Evolutionary conservation across 92 coral and sea anemone species (phyloP).

Genomic region (Zoanthus sansibaricus): DNA sequence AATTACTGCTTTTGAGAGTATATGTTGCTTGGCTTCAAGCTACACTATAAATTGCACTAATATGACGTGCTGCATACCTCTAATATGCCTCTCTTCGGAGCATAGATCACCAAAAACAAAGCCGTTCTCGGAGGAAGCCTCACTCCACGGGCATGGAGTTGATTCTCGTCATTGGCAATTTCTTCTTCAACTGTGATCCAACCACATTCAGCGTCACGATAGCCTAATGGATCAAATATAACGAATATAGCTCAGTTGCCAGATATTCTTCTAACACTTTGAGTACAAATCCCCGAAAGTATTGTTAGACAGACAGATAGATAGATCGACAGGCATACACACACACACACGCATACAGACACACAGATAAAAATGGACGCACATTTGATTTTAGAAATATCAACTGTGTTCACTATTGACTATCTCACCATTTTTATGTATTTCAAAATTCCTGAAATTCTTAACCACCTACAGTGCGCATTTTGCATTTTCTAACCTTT

Average conservation of each 20-base stretch:
- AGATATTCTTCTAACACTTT: too few relatives aligned
- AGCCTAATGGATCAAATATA: constrained; percentile 61
- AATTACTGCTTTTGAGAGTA: background rate
- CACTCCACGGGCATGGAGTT: constrained; percentile 17
- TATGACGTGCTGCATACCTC: constrained; percentile 65
- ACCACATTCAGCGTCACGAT: constrained; percentile 99
- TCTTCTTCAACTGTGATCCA: constrained; percentile 98
- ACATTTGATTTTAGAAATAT: too few relatives aligned
- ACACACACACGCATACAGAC: too few relatives aligned
- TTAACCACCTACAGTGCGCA: too few relatives aligned
- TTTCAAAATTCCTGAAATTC: too few relatives aligned
- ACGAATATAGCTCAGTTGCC: too few relatives aligned
- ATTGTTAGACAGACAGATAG: too few relatives aligned
- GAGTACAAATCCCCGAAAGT: too few relatives aligned
- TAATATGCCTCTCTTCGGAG: constrained; percentile 94
- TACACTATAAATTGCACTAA: background rate
- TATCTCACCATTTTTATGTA: too few relatives aligned
- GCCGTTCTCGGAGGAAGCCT: constrained; percentile 73
- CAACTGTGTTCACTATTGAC: too few relatives aligned
- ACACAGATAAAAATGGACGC: too few relatives aligned
- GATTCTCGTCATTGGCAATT: constrained; percentile 62
- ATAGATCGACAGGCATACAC: too few relatives aligned
- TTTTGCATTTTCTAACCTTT: constrained; percentile 67
- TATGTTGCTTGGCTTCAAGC: background rate
- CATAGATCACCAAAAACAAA: constrained; percentile 94